A percentile compares a stretch with the other conserved stretches of the same genome.
phyloP scores from a whole-genome alignment of 2,888 invertebrate genomes.

The Nomada goodeniana region DNA sequence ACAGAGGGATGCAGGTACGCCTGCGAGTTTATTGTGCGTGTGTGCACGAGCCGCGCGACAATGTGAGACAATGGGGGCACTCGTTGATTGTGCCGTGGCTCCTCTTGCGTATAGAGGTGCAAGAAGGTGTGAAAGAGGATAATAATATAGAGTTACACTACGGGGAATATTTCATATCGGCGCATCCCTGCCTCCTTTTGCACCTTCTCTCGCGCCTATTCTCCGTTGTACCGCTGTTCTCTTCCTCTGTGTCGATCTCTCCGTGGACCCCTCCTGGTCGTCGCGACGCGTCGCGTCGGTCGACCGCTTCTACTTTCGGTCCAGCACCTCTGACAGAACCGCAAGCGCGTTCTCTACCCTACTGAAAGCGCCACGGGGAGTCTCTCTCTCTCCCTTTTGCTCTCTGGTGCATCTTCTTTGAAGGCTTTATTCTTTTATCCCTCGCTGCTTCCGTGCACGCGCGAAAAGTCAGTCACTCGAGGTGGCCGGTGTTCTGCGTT shows the following conservation, averaged over 20 bases:
- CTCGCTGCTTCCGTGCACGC: constrained; percentile 67
- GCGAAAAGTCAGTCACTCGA: constrained; percentile 74
- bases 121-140: constrained; percentile 84
- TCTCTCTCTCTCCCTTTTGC: constrained; percentile 39
- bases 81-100: constrained; percentile 78
- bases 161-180: constrained; percentile 76
- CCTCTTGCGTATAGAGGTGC: constrained; percentile 75
- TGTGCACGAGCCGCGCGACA: constrained; percentile 66
- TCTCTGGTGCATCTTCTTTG: neutral
- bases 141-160: constrained; percentile 83
- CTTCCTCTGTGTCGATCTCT: constrained; percentile 2
- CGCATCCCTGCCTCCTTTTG: constrained; percentile 54
- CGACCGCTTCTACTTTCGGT: constrained; percentile 57
- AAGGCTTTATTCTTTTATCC: constrained; percentile 2
- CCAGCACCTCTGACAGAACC: constrained; percentile 66
- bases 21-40: neutral
- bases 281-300: no score
- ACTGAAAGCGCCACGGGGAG: constrained; percentile 69
- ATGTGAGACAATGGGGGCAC: constrained; percentile 78
- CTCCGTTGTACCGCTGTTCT: constrained; percentile 28
- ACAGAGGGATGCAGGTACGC: constrained; percentile 2
- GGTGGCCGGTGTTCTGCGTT: constrained; percentile 8
- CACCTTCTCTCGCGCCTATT: constrained; percentile 51
- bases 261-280: neutral
- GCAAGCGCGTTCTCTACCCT: constrained; percentile 48